These are phyloP conservation scores for Synodontis membranacea DNA, from an alignment of 2,113 vertebrate species.

Conservation along the genomic window DNA sequence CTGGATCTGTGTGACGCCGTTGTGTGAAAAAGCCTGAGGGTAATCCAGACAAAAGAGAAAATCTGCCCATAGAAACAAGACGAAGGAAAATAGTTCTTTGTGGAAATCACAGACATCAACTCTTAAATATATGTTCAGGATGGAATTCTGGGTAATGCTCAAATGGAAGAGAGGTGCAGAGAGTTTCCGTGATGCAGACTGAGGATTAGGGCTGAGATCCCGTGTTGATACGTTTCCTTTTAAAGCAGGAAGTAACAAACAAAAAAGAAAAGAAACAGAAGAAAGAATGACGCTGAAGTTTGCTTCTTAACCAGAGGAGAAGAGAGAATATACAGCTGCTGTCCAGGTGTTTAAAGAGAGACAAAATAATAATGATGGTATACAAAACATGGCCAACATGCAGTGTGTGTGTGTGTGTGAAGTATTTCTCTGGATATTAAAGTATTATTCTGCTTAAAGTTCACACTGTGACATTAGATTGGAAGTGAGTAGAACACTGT, in stretches of 20 bases:
- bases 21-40: neutral
- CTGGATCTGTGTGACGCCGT: neutral
- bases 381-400: too few species aligned
- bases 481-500: neutral
- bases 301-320: too few species aligned
- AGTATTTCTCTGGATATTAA: neutral
- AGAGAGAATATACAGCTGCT: too few species aligned
- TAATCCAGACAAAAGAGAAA: neutral
- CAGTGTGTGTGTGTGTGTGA: too few species aligned
- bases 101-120: neutral
- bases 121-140: fast-evolving
- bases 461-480: neutral
- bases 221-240: too few species aligned
- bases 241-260: too few species aligned
- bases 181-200: too few species aligned
- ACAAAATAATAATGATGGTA: too few species aligned
- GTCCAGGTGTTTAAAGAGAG: too few species aligned
- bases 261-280: too few species aligned
- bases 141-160: neutral
- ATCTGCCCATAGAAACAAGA: neutral
- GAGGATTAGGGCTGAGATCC: too few species aligned
- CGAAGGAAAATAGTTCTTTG: neutral
- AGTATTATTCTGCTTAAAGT: neutral
- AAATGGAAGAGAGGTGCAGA: neutral
- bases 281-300: too few species aligned